Conservation (phyloP, 1,140 invertebrate species). For the Drosophila hydei region DNA sequence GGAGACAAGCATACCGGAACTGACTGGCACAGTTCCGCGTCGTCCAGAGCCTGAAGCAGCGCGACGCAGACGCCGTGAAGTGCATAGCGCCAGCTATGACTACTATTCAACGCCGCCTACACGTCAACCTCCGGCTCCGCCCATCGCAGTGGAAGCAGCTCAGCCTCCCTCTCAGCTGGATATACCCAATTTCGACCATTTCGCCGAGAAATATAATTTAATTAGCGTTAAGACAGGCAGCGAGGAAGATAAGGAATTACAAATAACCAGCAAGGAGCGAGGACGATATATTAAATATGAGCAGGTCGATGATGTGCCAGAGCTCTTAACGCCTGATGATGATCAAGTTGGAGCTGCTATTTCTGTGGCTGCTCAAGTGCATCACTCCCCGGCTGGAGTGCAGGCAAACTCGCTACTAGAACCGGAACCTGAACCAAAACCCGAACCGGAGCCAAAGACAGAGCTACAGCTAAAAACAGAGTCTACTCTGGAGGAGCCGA, state of each 20-base stretch:
- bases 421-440: neutral
- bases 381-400: constrained; percentile 11
- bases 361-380: constrained; percentile 60
- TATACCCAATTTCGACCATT: constrained; percentile 72
- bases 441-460: neutral
- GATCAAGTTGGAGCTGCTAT: constrained; percentile 50
- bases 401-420: neutral
- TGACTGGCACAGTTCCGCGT: constrained; percentile 23
- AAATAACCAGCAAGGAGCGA: constrained; percentile 35
- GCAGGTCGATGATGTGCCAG: constrained; percentile 66
- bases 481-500: neutral
- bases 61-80: constrained; percentile 44
- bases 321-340: constrained; percentile 61
- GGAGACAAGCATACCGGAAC: constrained; percentile 13
- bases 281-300: constrained; percentile 66
- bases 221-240: constrained; percentile 42
- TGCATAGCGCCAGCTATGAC: constrained; percentile 59
- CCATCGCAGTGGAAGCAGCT: neutral
- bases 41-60: constrained; percentile 17
- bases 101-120: constrained; percentile 56
- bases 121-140: constrained; percentile 65
- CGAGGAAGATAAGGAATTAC: neutral
- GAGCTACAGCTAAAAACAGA: neutral
- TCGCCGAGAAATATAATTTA: constrained; percentile 69
- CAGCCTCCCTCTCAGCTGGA: constrained; percentile 46